Evolutionary conservation across 2,113 vertebrate genomes (phyloP).

Genomic region (Cettia cetti): DNA sequence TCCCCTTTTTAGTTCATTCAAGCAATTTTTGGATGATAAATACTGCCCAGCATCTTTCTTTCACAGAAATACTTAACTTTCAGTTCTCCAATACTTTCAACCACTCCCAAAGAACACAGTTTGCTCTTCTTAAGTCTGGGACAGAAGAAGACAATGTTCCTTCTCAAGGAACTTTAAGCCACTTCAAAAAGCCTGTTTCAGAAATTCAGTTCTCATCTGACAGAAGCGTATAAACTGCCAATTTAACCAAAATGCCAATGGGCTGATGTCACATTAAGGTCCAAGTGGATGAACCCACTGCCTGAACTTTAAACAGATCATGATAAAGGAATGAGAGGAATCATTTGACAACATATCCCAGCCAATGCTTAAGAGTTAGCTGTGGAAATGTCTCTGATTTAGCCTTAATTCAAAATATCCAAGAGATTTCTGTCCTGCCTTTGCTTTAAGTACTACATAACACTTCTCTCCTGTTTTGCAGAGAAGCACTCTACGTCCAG

Average conservation of each 20-base stretch:
- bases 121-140: background rate
- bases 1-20: background rate
- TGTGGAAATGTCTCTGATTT: background rate
- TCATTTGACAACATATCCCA: background rate
- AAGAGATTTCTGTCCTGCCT: background rate
- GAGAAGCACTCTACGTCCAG: background rate
- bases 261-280: background rate
- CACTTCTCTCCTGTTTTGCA: background rate
- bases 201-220: background rate
- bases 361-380: background rate
- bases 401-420: background rate
- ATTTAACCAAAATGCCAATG: background rate
- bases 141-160: background rate
- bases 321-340: background rate
- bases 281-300: background rate
- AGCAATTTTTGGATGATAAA: background rate
- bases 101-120: background rate
- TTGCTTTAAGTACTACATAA: background rate
- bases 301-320: background rate
- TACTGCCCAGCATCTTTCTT: background rate
- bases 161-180: background rate
- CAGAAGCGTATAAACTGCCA: background rate
- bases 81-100: background rate
- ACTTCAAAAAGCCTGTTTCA: background rate
- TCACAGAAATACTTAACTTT: background rate